phyloP scores from a whole-genome alignment of 2,113 vertebrate species.

The Glaucidium brasilianum region DNA sequence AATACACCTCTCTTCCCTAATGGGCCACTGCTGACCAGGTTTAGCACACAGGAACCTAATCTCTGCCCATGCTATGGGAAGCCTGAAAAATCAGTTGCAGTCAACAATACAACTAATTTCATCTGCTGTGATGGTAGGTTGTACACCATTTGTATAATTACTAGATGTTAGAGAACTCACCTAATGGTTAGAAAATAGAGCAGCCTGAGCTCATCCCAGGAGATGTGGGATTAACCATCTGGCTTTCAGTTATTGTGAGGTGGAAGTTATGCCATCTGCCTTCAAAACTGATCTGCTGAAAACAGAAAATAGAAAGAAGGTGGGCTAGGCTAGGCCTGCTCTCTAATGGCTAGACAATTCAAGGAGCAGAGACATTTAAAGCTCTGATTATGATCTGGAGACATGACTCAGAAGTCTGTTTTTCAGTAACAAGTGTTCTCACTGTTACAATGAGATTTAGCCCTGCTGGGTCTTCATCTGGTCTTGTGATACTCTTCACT shows the following conservation, averaged over 20 bases:
- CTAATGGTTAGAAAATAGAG: background rate
- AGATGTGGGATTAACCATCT: background rate
- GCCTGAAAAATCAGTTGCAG: background rate
- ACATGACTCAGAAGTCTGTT: background rate
- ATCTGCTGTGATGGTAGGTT: background rate
- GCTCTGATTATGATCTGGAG: background rate
- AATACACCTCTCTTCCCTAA: background rate
- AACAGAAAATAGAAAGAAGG: background rate
- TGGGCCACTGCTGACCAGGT: background rate
- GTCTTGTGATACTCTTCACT: background rate
- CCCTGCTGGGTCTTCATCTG: background rate
- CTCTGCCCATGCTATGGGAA: background rate
- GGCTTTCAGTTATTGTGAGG: background rate
- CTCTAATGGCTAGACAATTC: background rate
- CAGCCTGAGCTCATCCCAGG: background rate
- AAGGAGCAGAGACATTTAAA: background rate
- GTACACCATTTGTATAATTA: background rate
- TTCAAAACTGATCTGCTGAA: background rate
- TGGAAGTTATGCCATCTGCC: background rate
- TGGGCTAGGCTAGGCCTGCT: background rate
- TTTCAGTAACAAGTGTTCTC: background rate
- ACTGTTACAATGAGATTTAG: background rate
- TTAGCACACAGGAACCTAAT: background rate
- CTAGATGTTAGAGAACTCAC: background rate
- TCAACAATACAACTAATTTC: background rate